These are phyloP conservation scores for Gastracanthus pulcherrimus DNA, from an alignment of 2,888 invertebrate species.

Conservation along the genomic window DNA sequence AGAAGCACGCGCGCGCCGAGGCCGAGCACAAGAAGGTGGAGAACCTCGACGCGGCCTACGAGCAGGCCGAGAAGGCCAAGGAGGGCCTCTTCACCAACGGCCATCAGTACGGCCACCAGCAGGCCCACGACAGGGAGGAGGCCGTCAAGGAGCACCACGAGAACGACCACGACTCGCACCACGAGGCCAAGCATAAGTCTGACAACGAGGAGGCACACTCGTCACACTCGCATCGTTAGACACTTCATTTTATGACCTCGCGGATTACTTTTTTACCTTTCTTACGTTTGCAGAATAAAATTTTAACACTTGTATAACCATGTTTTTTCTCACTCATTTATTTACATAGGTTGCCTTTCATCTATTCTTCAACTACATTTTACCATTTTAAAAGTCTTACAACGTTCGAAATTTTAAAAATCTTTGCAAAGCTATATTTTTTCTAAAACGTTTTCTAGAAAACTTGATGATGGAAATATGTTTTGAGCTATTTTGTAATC, in stretches of 20 bases:
- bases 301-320: background rate
- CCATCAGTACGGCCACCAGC: conserved; percentile 78
- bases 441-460: too few species aligned
- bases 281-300: background rate
- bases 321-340: too few species aligned
- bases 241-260: too few species aligned
- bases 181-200: conserved; percentile 28
- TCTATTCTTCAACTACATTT: background rate
- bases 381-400: background rate
- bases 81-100: conserved; percentile 79
- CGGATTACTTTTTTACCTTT: background rate
- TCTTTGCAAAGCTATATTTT: too few species aligned
- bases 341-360: too few species aligned
- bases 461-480: too few species aligned
- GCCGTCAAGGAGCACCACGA: conserved; percentile 57
- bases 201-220: conserved; percentile 16
- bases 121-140: conserved; percentile 78
- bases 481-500: too few species aligned
- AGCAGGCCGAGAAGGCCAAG: conserved; percentile 78
- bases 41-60: conserved; percentile 76
- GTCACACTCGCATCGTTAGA: conserved; percentile 35
- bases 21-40: conserved; percentile 76
- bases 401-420: too few species aligned
- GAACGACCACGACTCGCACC: conserved; percentile 17
- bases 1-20: conserved; percentile 77